Evolutionary conservation across 2,113 vertebrate genomes (phyloP), one percentile per base, ranked within the genome.

Genomic region (Nipponia nippon): DNA sequence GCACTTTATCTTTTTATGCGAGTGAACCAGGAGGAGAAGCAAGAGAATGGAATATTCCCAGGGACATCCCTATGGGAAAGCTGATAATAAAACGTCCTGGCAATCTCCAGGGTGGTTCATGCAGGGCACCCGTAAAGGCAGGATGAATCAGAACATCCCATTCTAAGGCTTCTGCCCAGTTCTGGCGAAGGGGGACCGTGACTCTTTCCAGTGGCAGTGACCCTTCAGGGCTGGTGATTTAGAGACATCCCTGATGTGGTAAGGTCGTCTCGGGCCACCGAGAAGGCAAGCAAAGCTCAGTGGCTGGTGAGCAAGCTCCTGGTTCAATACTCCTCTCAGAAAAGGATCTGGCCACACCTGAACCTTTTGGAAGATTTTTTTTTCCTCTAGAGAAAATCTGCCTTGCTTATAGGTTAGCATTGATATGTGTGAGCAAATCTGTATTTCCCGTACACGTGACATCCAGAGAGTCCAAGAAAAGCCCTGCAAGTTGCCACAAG

Each of bases 121-220:
- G 52, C 38, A 55, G 36, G 81, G 69, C 78, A 81, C 72, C 62
- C 25, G 46, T 53, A 89, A 95, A 95, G 71, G 67, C 47, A 83
- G 87, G 93, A 89, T 85, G 80, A 91, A 95, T 38, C 42, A 72
- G 78, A 93, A 95, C 89, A 95, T 90, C 88, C 80, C 93, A 89
- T 87, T 97, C 95, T 96, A 79, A 93, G 76, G 95, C 81, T 95
- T 95, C 96, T 95, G 47, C 89, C 78, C 80, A 32, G 34, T 77
- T 91, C 86, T 93, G 89, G 69, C 7, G 6, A 59, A 82, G 49
- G 44, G 46, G 70, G 71, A 87, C 78, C 0, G 0, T 49, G 32
- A 83, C 56, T 58, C 50, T 59, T 67, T 76, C 53, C 88, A 91
- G 69, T 63, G 71, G 83, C 79, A 95, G 85, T 23, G 65, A 92